Evolutionary conservation across 2,113 vertebrate species (phyloP), one percentile per base, ranked within the genome.

Genomic region (Oncorhynchus kisutch): DNA sequence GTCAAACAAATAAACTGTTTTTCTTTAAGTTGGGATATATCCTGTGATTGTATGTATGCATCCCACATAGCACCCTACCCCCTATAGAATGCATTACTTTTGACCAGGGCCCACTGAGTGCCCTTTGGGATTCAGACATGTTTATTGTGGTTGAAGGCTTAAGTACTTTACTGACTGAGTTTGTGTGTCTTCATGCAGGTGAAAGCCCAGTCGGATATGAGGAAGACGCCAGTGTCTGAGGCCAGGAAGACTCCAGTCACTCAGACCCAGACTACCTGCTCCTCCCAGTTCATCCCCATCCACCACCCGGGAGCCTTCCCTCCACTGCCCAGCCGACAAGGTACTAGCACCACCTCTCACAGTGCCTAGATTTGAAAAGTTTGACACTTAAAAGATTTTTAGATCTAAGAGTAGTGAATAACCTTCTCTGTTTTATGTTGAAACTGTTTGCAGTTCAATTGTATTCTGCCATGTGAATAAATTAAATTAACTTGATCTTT

Each of bases 291-390:
- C 88, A 99, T 99, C 92, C 96, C 97, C 64, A 97, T 99, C 83
- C 97, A 98, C 80, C 97, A 99, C 75, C 96, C 95, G 71, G 97
- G 96, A 91, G 97, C 97, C 72, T 99, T 99, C 84, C 97, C 97
- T 1, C 97, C 97, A 4, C 94, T 99, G 81, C 96, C 96, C 73
- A 99, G 97, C 90, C 90, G 97, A 18, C 96, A 97, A 80, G 96
- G 97, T 99, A 92, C 70, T 31, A 39, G 14, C 20, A 6, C 16
- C 3, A 39, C 48, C 64, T 29, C 16, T 18, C 51, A 54, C 4
- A 18, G 51, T 54, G 16, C 13, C 51, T 3, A 45, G 39, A 45
- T 12, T 45, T 45, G 2, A 45, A 45, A 2, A 3, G 9, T 11
- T 11, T 45, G 3, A 45, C 39, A 45, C 39, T 11, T 45, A 45